phyloP scores from a whole-genome alignment of 2,113 vertebrate species.

The Cebidichthys violaceus region DNA sequence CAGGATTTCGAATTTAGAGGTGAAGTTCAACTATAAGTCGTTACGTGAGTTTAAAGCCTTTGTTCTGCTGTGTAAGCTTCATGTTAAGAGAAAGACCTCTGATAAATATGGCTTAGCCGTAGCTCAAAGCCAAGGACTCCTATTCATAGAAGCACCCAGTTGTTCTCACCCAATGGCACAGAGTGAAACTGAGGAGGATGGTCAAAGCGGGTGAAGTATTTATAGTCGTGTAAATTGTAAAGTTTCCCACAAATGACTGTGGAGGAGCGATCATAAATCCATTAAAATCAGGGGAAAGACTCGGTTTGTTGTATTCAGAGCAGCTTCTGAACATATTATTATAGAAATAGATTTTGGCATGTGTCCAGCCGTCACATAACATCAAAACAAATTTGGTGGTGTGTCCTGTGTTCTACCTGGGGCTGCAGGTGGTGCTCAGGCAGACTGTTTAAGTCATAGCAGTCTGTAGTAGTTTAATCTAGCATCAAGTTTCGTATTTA shows the following conservation, averaged over 20 bases:
- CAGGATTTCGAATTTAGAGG: constrained; percentile 22
- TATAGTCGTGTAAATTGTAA: constrained; percentile 75
- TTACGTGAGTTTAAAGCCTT: constrained; percentile 49
- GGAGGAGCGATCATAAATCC: constrained; percentile 14
- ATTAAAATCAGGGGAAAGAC: not conserved
- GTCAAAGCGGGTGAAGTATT: constrained; percentile 70
- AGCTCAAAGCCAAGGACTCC: constrained; percentile 70
- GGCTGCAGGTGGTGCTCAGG: not conserved
- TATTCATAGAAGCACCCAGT: constrained; percentile 74
- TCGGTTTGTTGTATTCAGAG: not conserved
- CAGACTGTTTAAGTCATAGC: not conserved
- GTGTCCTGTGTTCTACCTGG: not conserved
- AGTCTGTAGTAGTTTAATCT: not conserved
- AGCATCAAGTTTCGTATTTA: not conserved
- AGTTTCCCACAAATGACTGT: constrained; percentile 43
- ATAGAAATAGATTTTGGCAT: not conserved
- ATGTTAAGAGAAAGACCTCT: constrained; percentile 42
- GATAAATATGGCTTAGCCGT: constrained; percentile 37
- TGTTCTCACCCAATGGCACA: constrained; percentile 71
- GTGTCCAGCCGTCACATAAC: not conserved
- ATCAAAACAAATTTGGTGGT: not conserved
- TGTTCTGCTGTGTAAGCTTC: constrained; percentile 52
- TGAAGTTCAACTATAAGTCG: constrained; percentile 31
- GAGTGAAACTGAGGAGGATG: constrained; percentile 66
- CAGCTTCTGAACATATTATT: not conserved